These are phyloP conservation scores for Dermatemys mawii DNA, from an alignment of 2,113 vertebrate species.

Conservation along the genomic window DNA sequence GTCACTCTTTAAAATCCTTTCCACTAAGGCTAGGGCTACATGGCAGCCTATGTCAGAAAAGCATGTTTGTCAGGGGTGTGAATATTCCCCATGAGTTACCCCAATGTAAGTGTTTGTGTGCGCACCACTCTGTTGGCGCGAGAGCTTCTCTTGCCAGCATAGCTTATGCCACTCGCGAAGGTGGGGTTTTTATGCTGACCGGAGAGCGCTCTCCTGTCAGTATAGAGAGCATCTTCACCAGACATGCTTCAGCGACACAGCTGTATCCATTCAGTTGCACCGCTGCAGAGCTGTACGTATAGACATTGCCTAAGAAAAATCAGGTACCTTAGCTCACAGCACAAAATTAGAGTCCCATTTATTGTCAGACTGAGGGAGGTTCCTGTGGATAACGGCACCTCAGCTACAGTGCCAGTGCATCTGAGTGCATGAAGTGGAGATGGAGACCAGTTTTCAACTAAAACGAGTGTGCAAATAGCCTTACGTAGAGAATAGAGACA, in stretches of 20 bases:
- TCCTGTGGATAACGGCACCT: not conserved
- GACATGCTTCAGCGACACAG: not conserved
- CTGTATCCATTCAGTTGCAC: too few relatives aligned
- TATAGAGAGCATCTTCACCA: not conserved
- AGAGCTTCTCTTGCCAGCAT: too few relatives aligned
- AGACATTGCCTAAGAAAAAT: too few relatives aligned
- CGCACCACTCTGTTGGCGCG: too few relatives aligned
- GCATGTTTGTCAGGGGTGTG: too few relatives aligned
- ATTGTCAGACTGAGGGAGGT: not conserved
- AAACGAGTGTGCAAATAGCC: not conserved
- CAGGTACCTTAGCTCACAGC: not conserved
- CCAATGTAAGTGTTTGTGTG: too few relatives aligned
- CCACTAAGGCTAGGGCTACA: not conserved
- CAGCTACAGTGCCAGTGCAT: not conserved
- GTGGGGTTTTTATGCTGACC: too few relatives aligned
- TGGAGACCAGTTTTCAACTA: not conserved
- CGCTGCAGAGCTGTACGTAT: too few relatives aligned
- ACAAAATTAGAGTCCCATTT: not conserved
- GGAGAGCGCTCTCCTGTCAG: too few relatives aligned
- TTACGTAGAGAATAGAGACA: not conserved
- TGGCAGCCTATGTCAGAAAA: too few relatives aligned
- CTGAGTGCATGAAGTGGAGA: not conserved
- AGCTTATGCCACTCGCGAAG: too few relatives aligned
- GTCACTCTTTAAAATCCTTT: not conserved
- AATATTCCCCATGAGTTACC: too few relatives aligned